A percentile compares a stretch with the other conserved stretches of the same genome.
These are phyloP conservation scores for Melopsittacus undulatus DNA, from an alignment of 2,797 vertebrate species.

Conservation along the genomic window DNA sequence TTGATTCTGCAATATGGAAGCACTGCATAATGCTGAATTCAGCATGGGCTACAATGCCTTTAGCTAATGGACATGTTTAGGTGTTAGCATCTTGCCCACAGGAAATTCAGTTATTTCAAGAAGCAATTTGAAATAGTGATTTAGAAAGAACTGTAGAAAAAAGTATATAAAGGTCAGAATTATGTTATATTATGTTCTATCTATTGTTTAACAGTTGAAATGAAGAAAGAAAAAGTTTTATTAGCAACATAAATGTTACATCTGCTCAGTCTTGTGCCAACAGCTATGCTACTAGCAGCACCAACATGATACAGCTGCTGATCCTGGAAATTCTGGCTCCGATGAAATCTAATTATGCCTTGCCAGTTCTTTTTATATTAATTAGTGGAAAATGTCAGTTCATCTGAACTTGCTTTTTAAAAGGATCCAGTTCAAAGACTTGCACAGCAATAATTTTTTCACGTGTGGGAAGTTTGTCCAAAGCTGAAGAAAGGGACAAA, in stretches of 20 bases:
- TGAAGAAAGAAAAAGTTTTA: background rate
- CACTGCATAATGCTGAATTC: background rate
- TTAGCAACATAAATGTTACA: background rate
- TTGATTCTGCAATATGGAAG: background rate
- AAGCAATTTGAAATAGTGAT: background rate
- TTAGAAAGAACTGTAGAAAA: background rate
- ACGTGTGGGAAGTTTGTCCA: background rate
- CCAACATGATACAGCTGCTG: background rate
- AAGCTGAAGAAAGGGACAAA: background rate
- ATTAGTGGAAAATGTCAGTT: conserved; percentile 12
- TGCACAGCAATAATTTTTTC: background rate
- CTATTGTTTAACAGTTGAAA: background rate
- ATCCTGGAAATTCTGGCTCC: background rate
- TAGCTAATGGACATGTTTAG: background rate
- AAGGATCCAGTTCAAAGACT: background rate
- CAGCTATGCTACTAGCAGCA: background rate
- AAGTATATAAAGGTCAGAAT: background rate
- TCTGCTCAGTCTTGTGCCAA: conserved; percentile 7
- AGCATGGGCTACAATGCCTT: background rate
- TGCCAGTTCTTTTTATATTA: background rate
- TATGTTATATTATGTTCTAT: background rate
- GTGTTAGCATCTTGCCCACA: background rate
- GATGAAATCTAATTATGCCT: background rate
- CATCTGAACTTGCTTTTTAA: background rate
- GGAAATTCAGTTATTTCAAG: background rate